Percentiles rank a stretch among this genome's conserved stretches.
Conservation (phyloP, 2,888 invertebrate species). For the Athripsodes cinereus region DNA sequence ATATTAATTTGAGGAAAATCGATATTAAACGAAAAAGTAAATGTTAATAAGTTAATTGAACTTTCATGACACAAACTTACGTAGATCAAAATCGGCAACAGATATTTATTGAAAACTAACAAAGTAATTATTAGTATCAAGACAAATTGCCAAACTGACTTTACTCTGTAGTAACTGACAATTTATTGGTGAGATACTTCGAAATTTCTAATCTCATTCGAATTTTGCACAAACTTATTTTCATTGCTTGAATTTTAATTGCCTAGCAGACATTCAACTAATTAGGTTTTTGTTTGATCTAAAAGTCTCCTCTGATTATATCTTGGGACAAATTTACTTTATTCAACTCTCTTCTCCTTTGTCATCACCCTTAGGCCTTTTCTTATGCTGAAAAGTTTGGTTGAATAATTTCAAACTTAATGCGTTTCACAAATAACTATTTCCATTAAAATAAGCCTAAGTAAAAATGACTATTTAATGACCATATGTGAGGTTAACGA, state of each 20-base stretch:
- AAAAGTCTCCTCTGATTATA: constrained; percentile 18
- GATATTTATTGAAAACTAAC: too few species aligned
- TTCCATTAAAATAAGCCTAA: background rate
- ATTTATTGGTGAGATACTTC: background rate
- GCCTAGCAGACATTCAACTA: constrained; percentile 20
- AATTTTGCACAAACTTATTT: constrained; percentile 8
- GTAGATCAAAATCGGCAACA: too few species aligned
- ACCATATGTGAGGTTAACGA: too few species aligned
- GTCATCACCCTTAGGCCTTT: constrained; percentile 19
- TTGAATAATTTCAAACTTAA: background rate
- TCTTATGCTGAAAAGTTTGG: constrained; percentile 1
- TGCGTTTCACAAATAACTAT: background rate
- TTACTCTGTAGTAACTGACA: too few species aligned
- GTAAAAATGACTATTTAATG: too few species aligned
- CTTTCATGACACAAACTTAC: too few species aligned
- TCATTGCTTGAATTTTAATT: constrained; percentile 19
- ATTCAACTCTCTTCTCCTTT: constrained; percentile 7
- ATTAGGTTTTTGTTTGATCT: constrained; percentile 24
- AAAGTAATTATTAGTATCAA: too few species aligned
- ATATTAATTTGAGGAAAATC: too few species aligned
- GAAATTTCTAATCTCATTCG: constrained; percentile 12
- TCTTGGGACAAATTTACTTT: constrained; percentile 18
- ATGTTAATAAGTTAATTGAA: background rate
- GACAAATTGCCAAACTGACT: too few species aligned
- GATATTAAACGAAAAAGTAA: too few species aligned